A percentile compares a stretch with the other conserved stretches of the same genome.
Conservation (phyloP, 2,888 invertebrate genomes). For the Litoditis marina region DNA sequence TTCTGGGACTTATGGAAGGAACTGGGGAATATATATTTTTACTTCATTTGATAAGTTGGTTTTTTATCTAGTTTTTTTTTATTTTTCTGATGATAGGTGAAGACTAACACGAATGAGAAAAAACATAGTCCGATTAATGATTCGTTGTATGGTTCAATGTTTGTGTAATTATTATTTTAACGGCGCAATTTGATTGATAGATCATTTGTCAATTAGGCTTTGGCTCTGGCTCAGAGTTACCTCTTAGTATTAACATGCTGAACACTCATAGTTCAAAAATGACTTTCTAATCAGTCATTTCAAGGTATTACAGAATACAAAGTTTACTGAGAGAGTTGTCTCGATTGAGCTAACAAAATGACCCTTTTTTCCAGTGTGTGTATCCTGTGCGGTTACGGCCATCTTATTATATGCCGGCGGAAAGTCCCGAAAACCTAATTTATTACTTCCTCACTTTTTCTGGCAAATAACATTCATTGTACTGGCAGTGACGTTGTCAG, state of each 20-base stretch:
- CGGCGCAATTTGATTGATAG: too few species aligned
- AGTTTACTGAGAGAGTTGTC: too few species aligned
- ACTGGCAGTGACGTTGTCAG: constrained; percentile 24
- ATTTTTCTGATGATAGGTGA: neutral
- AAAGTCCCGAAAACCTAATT: constrained; percentile 17
- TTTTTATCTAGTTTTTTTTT: neutral
- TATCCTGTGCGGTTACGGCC: constrained; percentile 29
- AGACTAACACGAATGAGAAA: neutral
- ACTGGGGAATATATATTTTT: constrained; percentile 31
- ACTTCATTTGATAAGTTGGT: constrained; percentile 31
- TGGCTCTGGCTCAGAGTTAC: too few species aligned
- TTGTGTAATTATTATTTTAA: too few species aligned
- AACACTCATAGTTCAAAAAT: too few species aligned
- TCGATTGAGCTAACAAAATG: too few species aligned
- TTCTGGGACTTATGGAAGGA: constrained; percentile 36
- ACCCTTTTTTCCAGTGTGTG: constrained; percentile 25
- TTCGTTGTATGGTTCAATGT: too few species aligned
- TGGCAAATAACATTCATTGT: constrained; percentile 37
- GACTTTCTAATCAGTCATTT: too few species aligned
- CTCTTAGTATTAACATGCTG: too few species aligned
- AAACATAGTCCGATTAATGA: too few species aligned
- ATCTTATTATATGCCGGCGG: constrained; percentile 32
- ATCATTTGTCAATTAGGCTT: too few species aligned
- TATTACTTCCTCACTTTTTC: constrained; percentile 33
- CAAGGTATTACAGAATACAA: too few species aligned